A percentile compares a stretch with the other conserved stretches of the same genome.
phyloP scores from a whole-genome alignment of 2,797 vertebrate genomes.

The Nannoperca obscura region DNA sequence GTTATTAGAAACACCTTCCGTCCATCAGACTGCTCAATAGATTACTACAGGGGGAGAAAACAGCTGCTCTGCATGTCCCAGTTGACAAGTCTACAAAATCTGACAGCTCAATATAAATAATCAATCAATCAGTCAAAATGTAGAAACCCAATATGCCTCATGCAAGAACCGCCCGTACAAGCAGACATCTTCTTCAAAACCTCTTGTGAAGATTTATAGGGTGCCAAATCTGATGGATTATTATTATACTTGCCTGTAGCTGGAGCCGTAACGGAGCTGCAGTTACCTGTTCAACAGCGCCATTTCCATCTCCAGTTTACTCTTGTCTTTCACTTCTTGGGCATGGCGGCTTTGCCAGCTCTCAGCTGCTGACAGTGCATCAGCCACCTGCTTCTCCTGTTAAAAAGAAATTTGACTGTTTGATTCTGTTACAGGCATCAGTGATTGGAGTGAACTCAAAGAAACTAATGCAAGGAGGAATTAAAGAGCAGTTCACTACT shows the following conservation, averaged over 20 bases:
- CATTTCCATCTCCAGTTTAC: constrained; percentile 87
- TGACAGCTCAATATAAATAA: neutral
- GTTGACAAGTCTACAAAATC: neutral
- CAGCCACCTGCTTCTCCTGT: constrained; percentile 88
- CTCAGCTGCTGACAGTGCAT: constrained; percentile 86
- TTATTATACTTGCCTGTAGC: neutral
- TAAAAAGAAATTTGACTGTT: neutral
- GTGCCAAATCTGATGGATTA: too few relatives aligned
- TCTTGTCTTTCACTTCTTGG: constrained; percentile 88
- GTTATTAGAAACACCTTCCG: neutral
- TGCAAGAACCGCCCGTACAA: neutral
- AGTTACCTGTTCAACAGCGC: constrained; percentile 89
- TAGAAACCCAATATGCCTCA: neutral
- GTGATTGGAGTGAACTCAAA: neutral
- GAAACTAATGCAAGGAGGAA: neutral
- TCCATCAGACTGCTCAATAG: neutral
- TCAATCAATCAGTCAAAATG: too few relatives aligned
- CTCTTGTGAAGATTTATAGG: neutral
- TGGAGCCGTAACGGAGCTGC: neutral
- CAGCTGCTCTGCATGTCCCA: neutral
- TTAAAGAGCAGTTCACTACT: neutral
- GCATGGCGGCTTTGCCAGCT: constrained; percentile 87
- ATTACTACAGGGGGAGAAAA: neutral
- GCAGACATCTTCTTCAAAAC: too few relatives aligned
- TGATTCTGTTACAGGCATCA: neutral